Conservation (phyloP, 2,797 vertebrate genomes). For the Myotis findleyi region DNA sequence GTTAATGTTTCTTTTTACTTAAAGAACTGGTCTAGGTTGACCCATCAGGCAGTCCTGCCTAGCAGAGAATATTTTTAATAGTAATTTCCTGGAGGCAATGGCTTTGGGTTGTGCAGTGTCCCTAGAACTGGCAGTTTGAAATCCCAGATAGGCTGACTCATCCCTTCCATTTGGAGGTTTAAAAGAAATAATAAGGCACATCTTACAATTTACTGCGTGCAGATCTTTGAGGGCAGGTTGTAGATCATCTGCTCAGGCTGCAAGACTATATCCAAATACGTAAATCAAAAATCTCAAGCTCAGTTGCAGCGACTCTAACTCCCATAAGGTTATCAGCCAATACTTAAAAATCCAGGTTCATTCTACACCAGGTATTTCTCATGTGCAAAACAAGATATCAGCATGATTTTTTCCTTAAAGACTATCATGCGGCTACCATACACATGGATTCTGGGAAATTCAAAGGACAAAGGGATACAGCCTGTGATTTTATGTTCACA, state of each 20-base stretch:
- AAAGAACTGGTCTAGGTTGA: conserved; percentile 60
- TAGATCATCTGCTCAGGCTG: conserved; percentile 74
- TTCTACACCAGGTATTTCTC: conserved; percentile 34
- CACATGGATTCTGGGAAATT: not conserved
- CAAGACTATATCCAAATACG: conserved; percentile 60
- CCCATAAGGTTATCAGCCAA: not conserved
- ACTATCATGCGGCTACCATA: not conserved
- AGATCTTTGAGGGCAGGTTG: conserved; percentile 76
- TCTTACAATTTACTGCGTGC: conserved; percentile 73
- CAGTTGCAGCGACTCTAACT: conserved; percentile 13
- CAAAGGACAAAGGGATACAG: not conserved
- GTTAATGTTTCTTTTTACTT: conserved; percentile 43
- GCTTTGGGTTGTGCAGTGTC: conserved; percentile 55
- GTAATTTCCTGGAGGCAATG: conserved; percentile 62
- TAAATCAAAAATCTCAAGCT: conserved; percentile 65
- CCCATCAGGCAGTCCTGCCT: conserved; percentile 15
- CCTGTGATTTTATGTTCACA: conserved; percentile 2
- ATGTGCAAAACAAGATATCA: not conserved
- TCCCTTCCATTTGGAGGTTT: conserved; percentile 75
- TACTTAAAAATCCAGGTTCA: conserved; percentile 2
- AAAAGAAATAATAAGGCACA: conserved; percentile 53
- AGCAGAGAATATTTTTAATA: conserved; percentile 70
- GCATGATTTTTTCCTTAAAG: conserved; percentile 16
- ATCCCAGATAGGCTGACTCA: conserved; percentile 76
- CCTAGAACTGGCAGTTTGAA: conserved; percentile 63